A percentile compares a stretch with the other conserved stretches of the same genome.
phyloP scores from a whole-genome alignment of 2,797 vertebrate species.

The Rhynchonycteris naso region DNA sequence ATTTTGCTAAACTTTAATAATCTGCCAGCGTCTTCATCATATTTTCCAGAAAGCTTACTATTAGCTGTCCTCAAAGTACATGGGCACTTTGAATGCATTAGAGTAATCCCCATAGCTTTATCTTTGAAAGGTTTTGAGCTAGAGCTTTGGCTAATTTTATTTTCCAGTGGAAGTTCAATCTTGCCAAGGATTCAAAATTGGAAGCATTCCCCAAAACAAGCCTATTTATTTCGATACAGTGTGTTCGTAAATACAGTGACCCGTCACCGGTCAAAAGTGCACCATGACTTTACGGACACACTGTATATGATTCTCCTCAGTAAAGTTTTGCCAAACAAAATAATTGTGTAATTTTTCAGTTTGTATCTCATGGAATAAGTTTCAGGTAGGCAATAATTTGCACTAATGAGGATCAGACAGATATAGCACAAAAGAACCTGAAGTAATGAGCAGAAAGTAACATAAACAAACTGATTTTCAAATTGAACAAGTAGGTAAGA shows the following conservation, averaged over 20 bases:
- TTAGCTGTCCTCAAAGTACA: slow-evolving; percentile 64
- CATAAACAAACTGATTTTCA: slow-evolving; percentile 12
- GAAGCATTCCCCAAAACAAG: slow-evolving; percentile 59
- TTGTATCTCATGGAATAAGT: slow-evolving; percentile 4
- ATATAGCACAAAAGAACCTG: neutral
- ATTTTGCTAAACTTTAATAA: slow-evolving; percentile 69
- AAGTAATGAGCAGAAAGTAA: neutral
- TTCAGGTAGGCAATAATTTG: slow-evolving; percentile 15
- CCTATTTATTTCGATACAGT: slow-evolving; percentile 56
- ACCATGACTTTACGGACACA: too few relatives aligned
- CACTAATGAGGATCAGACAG: slow-evolving; percentile 24
- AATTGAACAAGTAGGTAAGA: neutral
- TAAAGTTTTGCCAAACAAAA: slow-evolving; percentile 55
- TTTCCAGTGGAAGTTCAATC: slow-evolving; percentile 64
- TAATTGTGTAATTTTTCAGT: slow-evolving; percentile 54
- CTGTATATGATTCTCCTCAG: slow-evolving; percentile 40
- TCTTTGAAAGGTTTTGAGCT: slow-evolving; percentile 42
- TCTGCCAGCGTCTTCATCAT: slow-evolving; percentile 34
- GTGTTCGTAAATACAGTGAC: too few relatives aligned
- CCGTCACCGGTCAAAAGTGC: too few relatives aligned
- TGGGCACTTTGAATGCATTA: slow-evolving; percentile 54
- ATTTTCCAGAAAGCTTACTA: slow-evolving; percentile 75
- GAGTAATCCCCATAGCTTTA: slow-evolving; percentile 71
- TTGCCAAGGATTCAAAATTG: slow-evolving; percentile 66
- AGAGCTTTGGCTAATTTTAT: slow-evolving; percentile 73